Evolutionary conservation across 2,888 invertebrate species (phyloP), one percentile per base, ranked within the genome.

Genomic region (Helleia helle): DNA sequence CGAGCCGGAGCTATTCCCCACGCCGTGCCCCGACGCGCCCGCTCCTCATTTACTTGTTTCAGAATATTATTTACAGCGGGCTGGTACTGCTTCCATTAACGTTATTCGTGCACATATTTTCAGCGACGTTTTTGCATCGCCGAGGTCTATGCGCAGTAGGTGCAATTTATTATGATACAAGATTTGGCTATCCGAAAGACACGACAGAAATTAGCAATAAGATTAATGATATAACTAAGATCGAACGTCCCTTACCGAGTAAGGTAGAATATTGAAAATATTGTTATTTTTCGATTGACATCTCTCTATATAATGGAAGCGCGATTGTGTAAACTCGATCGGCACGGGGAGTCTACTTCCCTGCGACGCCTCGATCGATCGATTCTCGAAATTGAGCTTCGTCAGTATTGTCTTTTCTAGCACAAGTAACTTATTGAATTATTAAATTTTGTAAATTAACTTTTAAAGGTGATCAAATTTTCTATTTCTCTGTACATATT

Each of bases 191-290:
- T 70, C 71, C 62, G 66, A 66, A 61, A 62, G 63, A 69, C 65
- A 70, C 75, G 71, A 73, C 69, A 48, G n/a, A n/a, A n/a, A 61
- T 81, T 83, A 84, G 84, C 80, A 79, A 79, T 84, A 84, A 84
- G 84, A 76, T 71, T 75, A 73, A 52, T 72, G 71, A 80, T 79
- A 76, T 76, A 81, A 72, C 75, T 81, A 83, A 81, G 81, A 80
- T 79, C 73, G 80, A 81, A 84, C 84, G 83, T 84, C 84, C 84
- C 84, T 83, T 83, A 83, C 83, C 77, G 76, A 80, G 84, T 83
- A 83, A 84, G 81, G 83, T 83, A 83, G 81, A 73, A 68, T 71
- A 71, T 77, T 76, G 71, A 72, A 69, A 72, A 65, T 71, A 65
- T 72, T 69, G 71, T 81, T 75, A 71, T 73, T 74, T 75, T 73